These are phyloP conservation scores for Dryocosmus kuriphilus DNA, from an alignment of 2,888 invertebrate species.

Conservation along the genomic window DNA sequence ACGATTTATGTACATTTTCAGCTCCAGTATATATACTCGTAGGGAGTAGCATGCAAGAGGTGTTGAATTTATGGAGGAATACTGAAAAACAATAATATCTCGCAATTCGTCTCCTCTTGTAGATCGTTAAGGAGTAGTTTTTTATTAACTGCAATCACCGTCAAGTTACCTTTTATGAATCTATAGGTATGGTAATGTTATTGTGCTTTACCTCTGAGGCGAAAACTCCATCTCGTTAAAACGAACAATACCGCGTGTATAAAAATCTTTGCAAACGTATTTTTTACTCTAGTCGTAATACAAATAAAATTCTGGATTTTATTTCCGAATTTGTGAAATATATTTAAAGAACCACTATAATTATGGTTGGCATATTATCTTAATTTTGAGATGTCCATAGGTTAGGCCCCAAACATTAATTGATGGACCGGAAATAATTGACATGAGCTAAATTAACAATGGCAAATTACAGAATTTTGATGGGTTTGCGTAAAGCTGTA, in stretches of 20 bases:
- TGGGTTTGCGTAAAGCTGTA: constrained; percentile 48
- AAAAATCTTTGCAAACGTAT: neutral
- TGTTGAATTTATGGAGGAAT: no score
- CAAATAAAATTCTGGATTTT: no score
- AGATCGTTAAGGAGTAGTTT: neutral
- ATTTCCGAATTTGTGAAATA: no score
- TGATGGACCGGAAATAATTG: neutral
- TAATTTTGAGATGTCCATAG: neutral
- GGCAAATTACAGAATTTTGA: constrained; percentile 45
- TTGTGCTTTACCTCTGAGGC: constrained; percentile 24
- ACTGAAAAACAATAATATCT: no score
- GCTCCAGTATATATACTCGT: no score
- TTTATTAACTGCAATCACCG: constrained; percentile 20
- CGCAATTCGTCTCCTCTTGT: no score
- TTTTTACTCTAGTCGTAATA: no score
- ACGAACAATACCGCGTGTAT: neutral
- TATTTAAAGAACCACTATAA: no score
- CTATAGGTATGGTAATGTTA: constrained; percentile 32
- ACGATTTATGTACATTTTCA: no score
- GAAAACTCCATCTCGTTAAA: constrained; percentile 25
- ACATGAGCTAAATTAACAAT: constrained; percentile 4
- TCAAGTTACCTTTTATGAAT: constrained; percentile 25
- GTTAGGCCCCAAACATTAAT: neutral
- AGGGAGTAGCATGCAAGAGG: no score
- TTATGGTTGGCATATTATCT: neutral